phyloP scores from a whole-genome alignment of 2,113 vertebrate genomes.

The Calypte anna region DNA sequence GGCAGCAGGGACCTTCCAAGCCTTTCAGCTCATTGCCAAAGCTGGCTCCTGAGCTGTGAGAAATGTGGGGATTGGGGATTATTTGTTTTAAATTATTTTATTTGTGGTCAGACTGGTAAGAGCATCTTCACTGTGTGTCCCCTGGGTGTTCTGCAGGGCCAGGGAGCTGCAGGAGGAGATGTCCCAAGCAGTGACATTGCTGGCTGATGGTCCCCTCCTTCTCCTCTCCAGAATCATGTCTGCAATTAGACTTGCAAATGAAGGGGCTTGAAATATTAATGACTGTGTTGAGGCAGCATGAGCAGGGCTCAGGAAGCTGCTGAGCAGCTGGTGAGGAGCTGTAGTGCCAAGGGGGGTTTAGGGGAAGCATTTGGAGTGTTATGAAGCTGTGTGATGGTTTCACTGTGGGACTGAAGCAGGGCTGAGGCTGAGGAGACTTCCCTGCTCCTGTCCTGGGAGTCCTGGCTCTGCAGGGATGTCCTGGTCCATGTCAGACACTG shows the following conservation, averaged over 20 bases:
- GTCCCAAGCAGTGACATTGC: fast-evolving
- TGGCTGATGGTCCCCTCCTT: neutral
- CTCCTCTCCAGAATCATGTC: neutral
- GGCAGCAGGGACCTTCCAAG: too few species aligned
- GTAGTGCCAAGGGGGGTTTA: neutral
- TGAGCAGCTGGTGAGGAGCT: neutral
- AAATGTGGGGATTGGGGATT: neutral
- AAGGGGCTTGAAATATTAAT: constrained; percentile 48
- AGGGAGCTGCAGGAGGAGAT: neutral
- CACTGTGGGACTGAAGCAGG: fast-evolving
- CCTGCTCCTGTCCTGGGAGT: fast-evolving
- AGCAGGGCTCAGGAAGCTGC: neutral
- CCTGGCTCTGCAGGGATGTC: fast-evolving
- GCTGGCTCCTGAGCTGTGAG: neutral
- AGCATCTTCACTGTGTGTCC: too few species aligned
- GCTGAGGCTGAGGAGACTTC: fast-evolving
- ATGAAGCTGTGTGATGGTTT: neutral
- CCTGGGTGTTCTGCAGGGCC: neutral
- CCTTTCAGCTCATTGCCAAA: neutral
- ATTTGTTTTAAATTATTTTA: too few species aligned
- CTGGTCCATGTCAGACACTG: fast-evolving
- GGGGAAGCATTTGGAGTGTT: neutral
- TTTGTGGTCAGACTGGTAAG: too few species aligned
- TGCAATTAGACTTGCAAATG: constrained; percentile 10
- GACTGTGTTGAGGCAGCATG: neutral